Base-by-base conservation (phyloP, 1,140 invertebrate genomes). In the Ceratina calcarata region DNA sequence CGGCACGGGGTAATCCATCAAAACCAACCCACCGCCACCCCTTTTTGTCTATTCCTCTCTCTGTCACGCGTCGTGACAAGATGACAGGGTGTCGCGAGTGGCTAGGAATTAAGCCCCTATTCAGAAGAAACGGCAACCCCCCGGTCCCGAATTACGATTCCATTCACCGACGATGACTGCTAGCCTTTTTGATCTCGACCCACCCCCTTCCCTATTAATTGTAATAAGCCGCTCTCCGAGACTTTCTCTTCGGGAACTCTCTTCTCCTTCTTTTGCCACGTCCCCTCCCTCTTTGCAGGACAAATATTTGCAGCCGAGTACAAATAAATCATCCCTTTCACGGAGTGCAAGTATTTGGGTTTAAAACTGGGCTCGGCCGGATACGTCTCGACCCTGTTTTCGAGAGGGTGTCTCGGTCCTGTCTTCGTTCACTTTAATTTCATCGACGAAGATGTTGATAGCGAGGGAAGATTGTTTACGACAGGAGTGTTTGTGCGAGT, bases 31-130 rank as follows among this genome's bases (percentile, higher is more conserved):
- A 84, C 22, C 27, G 3, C 8, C 22, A 2, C 74, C 20, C 2
- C 24, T 32, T 22, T 85, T 86, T 82, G 32, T 78, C 61, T 73
- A 74, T 72, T 76, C 78, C 69, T 45, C 66, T 58, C 65, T 69
- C 69, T 75, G 71, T 81, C 65, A 71, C 32, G 57, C 53, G 72
- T 15, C 20, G n/a, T 60, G 71, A 67, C 77, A 74, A 74, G 78
- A 66, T 79, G 78, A 74, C 65, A 76, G 82, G 74, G 82, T 82
- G 87, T 87, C 86, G 57, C 78, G 66, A 81, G 74, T 81, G 85
- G 72, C 78, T 76, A 81, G 64, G 84, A 91, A 91, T 91, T 89
- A 91, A 89, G 86, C 85, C 18, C 81, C 91, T 91, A 91, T 91
- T 91, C 90, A 91, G 79, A 87, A 88, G 85, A 89, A 88, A 87